Evolutionary conservation across 2,888 invertebrate species (phyloP).

Genomic region (Leptinotarsa tumamoca): DNA sequence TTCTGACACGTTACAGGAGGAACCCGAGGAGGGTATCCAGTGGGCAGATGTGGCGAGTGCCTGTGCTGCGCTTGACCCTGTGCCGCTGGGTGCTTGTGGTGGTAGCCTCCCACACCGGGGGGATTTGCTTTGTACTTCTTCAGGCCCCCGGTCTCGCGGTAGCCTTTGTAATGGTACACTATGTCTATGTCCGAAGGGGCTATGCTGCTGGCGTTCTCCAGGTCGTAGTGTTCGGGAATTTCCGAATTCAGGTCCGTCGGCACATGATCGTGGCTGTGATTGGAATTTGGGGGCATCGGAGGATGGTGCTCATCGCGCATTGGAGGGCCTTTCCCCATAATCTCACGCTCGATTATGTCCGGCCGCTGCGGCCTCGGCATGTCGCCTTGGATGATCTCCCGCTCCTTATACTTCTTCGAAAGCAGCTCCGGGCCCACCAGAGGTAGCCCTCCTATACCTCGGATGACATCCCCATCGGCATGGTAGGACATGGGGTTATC

Average conservation of each 20-base stretch:
- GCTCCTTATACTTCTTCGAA: slow-evolving; percentile 89
- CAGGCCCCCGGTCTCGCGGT: slow-evolving; percentile 85
- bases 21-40: slow-evolving; percentile 80
- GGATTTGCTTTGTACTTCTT: slow-evolving; percentile 90
- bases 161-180: slow-evolving; percentile 93
- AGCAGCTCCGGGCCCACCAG: slow-evolving; percentile 87
- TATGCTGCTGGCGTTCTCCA: slow-evolving; percentile 97
- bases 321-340: slow-evolving; percentile 85
- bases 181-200: slow-evolving; percentile 98
- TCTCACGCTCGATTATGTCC: slow-evolving; percentile 93
- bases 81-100: slow-evolving; percentile 80
- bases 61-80: slow-evolving; percentile 77
- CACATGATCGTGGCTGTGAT: slow-evolving; percentile 77
- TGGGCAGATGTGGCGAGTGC: slow-evolving; percentile 83
- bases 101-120: slow-evolving; percentile 82
- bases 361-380: slow-evolving; percentile 87
- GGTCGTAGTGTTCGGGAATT: slow-evolving; percentile 92
- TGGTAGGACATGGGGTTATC: slow-evolving; percentile 79
- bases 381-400: slow-evolving; percentile 72
- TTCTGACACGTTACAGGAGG: slow-evolving; percentile 68
- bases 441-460: slow-evolving; percentile 81
- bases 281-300: slow-evolving; percentile 81
- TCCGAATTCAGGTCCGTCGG: slow-evolving; percentile 81
- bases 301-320: slow-evolving; percentile 84
- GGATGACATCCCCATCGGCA: slow-evolving; percentile 79